Evolutionary conservation across 1,140 invertebrate species (phyloP), one percentile per base, ranked within the genome.

Genomic region (Drosophila micromelanica): DNA sequence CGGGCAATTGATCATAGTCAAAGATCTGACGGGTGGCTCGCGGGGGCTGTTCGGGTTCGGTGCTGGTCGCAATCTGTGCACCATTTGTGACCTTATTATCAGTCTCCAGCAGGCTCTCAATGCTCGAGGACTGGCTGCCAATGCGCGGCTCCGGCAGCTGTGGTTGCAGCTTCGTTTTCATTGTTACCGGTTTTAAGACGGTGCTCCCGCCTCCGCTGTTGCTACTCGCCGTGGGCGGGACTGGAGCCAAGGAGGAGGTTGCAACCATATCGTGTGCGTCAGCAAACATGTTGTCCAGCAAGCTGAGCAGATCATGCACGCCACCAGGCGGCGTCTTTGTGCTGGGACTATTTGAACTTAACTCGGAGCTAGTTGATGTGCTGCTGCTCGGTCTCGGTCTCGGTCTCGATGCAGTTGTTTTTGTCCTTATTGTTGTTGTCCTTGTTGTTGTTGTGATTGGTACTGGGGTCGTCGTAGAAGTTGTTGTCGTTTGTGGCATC

Each of bases 1-100:
- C 91, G 46, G 91, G 91, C 51, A 91, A 80, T 77, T 92, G 89
- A 80, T 92, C 91, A 78, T 92, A 91, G 75, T 92, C 91, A 71
- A 91, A 92, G 46, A 92, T 73, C 48, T 92, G 91, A 35, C 91
- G 77, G 17, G 78, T 82, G 51, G 79, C 79, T 8, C 90, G 85
- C 35, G 76, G 71, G 27, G 80, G 73, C 35, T 73, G 62, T 17
- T 67, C 70, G 8, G 69, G 72, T 30, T 90, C 90, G 32, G 82
- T 84, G 59, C 74, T 79, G 42, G 74, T 90, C 23, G 57, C 64
- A 60, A 78, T 68, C 60, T 60, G 55, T 71, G 73, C 74, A 65
- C 75, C 65, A 17, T 43, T 23, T 11, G 37, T 60, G 23, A 75
- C 63, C 73, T 65, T 49, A 3, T 56, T 60, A 7, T 55, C 49